Percentiles rank a stretch among this genome's conserved stretches.
Conservation (phyloP, 2,113 vertebrate species). For the Parus major region DNA sequence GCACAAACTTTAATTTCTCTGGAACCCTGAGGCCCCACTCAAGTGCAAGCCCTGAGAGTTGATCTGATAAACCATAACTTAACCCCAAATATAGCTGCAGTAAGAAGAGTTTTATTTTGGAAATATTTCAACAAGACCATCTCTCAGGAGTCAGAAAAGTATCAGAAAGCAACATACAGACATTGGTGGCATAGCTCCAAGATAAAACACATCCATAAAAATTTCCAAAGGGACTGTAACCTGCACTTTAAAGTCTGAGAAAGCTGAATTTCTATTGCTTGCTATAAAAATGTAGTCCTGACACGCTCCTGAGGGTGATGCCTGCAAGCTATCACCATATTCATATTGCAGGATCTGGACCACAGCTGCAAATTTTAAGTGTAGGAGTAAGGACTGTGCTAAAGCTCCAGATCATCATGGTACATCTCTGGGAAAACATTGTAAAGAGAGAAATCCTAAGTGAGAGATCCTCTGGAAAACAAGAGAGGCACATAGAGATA, state of each 20-base stretch:
- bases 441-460: not conserved
- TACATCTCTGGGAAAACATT: not conserved
- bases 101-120: not conserved
- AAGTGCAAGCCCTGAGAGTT: not conserved
- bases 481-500: not conserved
- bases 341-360: not conserved
- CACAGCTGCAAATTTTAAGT: not conserved
- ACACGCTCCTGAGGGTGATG: not conserved
- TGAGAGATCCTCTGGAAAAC: not conserved
- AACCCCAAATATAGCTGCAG: not conserved
- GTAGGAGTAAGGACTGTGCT: not conserved
- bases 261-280: not conserved
- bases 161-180: conserved; percentile 14
- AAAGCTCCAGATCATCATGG: not conserved
- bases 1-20: not conserved
- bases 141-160: not conserved
- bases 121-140: conserved; percentile 13
- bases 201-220: not conserved
- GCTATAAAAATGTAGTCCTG: not conserved
- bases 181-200: conserved; percentile 7
- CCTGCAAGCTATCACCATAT: not conserved
- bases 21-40: not conserved
- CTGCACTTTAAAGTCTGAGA: not conserved
- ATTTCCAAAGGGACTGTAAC: not conserved
- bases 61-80: conserved; percentile 34